phyloP scores from a whole-genome alignment of 2,888 invertebrate genomes.

The Heliconius ethilla region DNA sequence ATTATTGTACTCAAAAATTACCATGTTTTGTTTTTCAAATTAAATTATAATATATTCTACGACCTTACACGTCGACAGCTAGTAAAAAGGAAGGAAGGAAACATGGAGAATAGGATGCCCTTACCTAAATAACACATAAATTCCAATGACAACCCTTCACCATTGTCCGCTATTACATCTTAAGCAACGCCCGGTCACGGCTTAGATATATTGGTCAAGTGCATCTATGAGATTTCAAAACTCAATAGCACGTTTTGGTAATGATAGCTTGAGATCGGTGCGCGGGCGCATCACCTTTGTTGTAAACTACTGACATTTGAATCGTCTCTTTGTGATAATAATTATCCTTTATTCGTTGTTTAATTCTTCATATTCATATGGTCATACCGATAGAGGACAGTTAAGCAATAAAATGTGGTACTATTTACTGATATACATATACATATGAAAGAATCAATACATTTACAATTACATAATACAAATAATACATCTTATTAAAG shows the following conservation, averaged over 20 bases:
- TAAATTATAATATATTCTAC: background rate
- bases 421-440: too few relatives aligned
- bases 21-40: background rate
- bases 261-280: slow-evolving; percentile 10
- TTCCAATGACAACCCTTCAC: slow-evolving; percentile 24
- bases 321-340: background rate
- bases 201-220: slow-evolving; percentile 52
- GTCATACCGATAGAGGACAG: background rate
- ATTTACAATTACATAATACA: too few relatives aligned
- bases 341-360: background rate
- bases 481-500: too few relatives aligned
- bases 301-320: background rate
- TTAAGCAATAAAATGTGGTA: too few relatives aligned
- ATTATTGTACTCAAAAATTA: background rate
- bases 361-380: background rate
- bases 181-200: slow-evolving; percentile 47
- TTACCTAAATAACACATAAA: slow-evolving; percentile 7
- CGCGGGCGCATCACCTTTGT: background rate
- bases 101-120: background rate
- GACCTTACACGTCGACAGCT: background rate
- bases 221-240: slow-evolving; percentile 31
- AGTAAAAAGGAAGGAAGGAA: slow-evolving; percentile 1
- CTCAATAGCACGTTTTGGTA: slow-evolving; percentile 22
- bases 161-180: slow-evolving; percentile 20
- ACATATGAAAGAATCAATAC: too few relatives aligned